Evolutionary conservation across 2,797 vertebrate species (phyloP).

Genomic region (Phoeniculus purpureus): DNA sequence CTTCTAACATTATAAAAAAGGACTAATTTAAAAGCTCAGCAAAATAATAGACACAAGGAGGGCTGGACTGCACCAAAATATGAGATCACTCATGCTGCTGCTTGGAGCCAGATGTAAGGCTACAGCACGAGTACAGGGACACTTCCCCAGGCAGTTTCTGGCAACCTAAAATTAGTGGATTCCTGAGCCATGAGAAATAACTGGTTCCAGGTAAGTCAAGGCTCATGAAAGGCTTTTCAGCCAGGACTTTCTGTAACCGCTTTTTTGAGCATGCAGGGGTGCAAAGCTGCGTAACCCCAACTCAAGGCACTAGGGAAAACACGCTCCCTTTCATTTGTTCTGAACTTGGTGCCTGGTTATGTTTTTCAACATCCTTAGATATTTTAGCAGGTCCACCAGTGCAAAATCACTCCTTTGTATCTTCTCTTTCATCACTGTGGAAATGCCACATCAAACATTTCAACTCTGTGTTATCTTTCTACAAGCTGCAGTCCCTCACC

Average conservation of each 20-base stretch:
- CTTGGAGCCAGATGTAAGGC: neutral
- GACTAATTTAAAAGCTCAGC: conserved; percentile 69
- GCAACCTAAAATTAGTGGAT: neutral
- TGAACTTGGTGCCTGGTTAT: neutral
- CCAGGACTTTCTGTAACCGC: neutral
- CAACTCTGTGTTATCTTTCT: neutral
- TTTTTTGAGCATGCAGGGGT: neutral
- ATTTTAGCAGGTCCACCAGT: accelerated
- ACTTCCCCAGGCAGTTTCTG: neutral
- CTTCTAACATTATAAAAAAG: conserved; percentile 73
- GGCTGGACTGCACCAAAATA: neutral
- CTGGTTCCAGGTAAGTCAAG: neutral
- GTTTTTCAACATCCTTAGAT: neutral
- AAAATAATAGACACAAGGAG: neutral
- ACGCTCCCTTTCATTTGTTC: neutral
- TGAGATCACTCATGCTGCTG: neutral
- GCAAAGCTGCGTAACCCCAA: neutral
- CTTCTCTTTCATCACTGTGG: neutral
- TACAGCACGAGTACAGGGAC: neutral
- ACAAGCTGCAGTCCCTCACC: accelerated
- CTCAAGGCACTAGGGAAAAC: accelerated
- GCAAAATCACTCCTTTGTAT: neutral
- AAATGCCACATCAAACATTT: neutral
- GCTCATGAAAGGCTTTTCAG: neutral
- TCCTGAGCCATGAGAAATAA: neutral